Evolutionary conservation across 2,113 vertebrate genomes (phyloP).

Genomic region (Festucalex cinctus): DNA sequence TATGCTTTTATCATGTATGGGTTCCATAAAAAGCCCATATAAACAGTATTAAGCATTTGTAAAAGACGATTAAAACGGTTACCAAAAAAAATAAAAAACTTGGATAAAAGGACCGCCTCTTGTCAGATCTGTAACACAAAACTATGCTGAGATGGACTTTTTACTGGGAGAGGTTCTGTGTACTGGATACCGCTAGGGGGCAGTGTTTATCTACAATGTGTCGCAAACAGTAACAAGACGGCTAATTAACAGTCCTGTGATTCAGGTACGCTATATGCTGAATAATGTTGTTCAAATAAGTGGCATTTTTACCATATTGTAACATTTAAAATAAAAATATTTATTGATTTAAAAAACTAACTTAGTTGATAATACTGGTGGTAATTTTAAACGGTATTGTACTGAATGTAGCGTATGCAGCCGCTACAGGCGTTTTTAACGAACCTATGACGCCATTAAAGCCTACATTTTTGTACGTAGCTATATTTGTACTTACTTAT

Average conservation of each 20-base stretch:
- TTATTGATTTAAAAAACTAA: neutral
- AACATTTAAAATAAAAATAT: neutral
- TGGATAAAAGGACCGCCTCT: neutral
- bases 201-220: slow-evolving; percentile 73
- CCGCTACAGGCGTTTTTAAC: neutral
- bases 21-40: neutral
- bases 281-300: neutral
- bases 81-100: neutral
- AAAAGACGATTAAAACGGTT: neutral
- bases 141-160: neutral
- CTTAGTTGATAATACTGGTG: neutral
- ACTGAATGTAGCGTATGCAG: neutral
- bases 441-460: neutral
- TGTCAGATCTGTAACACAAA: neutral
- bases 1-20: neutral
- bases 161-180: neutral
- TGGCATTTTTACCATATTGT: neutral
- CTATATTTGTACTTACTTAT: neutral
- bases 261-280: neutral
- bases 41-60: neutral
- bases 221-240: slow-evolving; percentile 22
- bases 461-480: neutral
- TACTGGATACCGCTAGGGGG: slow-evolving; percentile 65
- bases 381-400: neutral
- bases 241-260: slow-evolving; percentile 49